Percentiles rank a stretch among this genome's conserved stretches.
These are phyloP conservation scores for Tetramorium simillimum DNA, from an alignment of 1,140 invertebrate genomes.

Conservation along the genomic window DNA sequence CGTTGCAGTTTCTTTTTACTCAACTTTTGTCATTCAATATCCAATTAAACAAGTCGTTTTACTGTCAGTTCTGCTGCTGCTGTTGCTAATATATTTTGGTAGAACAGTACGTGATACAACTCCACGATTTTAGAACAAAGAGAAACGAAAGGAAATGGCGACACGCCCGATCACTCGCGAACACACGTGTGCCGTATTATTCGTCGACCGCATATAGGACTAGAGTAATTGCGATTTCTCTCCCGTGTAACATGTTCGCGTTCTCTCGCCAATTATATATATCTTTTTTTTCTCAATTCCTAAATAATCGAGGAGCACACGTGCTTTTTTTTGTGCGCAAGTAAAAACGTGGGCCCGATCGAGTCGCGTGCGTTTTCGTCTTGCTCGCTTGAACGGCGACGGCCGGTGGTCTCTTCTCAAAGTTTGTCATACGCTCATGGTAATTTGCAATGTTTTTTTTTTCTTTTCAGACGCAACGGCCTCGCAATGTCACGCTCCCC, in stretches of 20 bases:
- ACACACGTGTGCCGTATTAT: conserved; percentile 56
- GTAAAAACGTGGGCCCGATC: conserved; percentile 41
- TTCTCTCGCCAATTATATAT: conserved; percentile 3
- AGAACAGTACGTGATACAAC: conserved; percentile 71
- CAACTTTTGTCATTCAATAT: conserved; percentile 69
- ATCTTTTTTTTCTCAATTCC: conserved; percentile 44
- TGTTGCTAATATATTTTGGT: conserved; percentile 66
- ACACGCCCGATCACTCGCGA: conserved; percentile 74
- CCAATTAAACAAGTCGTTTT: conserved; percentile 64
- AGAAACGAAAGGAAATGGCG: conserved; percentile 66
- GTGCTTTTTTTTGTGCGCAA: conserved; percentile 47
- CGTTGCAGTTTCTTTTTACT: conserved; percentile 74
- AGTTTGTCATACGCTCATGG: conserved; percentile 6
- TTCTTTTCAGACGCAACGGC: conserved; percentile 43
- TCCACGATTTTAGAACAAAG: conserved; percentile 65
- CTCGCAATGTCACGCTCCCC: conserved; percentile 48
- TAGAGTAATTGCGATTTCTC: conserved; percentile 76
- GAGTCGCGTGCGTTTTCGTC: conserved; percentile 25
- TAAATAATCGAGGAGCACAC: conserved; percentile 52
- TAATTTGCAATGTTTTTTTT: not conserved
- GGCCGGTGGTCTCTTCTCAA: conserved; percentile 18
- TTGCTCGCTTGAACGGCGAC: not conserved
- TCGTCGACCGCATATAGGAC: conserved; percentile 76
- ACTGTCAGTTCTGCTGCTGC: conserved; percentile 61
- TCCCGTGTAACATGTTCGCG: not conserved